Conservation (phyloP, 2,888 invertebrate species). For the Aphodius sticticus region DNA sequence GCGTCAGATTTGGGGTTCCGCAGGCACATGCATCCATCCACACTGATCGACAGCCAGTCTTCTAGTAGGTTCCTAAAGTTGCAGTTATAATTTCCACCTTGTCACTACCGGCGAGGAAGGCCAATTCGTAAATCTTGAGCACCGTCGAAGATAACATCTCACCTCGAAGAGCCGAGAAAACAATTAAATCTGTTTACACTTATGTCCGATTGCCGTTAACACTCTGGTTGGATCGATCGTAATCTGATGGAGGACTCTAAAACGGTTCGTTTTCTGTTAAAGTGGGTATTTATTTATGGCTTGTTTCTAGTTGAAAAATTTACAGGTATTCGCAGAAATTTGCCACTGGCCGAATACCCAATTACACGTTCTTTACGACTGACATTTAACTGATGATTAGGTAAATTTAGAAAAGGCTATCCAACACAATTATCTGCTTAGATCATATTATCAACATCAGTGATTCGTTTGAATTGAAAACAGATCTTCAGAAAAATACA, state of each 20-base stretch:
- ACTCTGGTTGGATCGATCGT: slow-evolving; percentile 18
- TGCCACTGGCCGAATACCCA: not conserved
- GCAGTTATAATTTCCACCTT: slow-evolving; percentile 9
- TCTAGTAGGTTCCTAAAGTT: not conserved
- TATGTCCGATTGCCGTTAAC: slow-evolving; percentile 29
- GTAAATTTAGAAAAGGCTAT: not conserved
- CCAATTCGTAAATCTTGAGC: not conserved
- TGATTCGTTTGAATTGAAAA: too few species aligned
- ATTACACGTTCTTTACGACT: not conserved
- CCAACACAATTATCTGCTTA: too few species aligned
- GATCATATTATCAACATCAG: too few species aligned
- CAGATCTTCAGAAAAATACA: too few species aligned
- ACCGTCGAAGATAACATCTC: not conserved
- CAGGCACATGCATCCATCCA: slow-evolving; percentile 15
- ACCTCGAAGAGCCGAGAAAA: slow-evolving; percentile 15
- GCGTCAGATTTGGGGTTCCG: slow-evolving; percentile 49
- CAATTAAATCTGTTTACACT: slow-evolving; percentile 34
- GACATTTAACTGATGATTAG: not conserved
- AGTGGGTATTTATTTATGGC: not conserved
- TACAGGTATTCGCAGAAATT: not conserved
- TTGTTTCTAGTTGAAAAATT: not conserved
- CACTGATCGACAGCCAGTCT: not conserved
- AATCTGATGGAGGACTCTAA: not conserved
- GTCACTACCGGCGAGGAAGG: not conserved
- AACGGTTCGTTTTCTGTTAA: not conserved